Evolutionary conservation across 2,888 invertebrate species (phyloP).

Genomic region (Erynnis tages): DNA sequence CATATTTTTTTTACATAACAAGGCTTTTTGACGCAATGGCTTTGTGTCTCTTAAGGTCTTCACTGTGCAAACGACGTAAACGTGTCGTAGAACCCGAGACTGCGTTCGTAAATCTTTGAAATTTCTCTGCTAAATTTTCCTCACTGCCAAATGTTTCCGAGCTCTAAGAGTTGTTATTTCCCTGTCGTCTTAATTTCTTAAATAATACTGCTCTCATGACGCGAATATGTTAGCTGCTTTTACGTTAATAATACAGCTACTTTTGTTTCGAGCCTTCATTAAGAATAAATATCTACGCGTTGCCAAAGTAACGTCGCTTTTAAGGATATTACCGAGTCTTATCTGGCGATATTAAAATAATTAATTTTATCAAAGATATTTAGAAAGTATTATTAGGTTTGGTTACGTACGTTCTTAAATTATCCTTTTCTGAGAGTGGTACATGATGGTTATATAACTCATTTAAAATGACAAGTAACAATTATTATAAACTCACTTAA

Average conservation of each 20-base stretch:
- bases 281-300: not conserved
- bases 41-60: not conserved
- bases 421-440: not conserved
- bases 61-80: not conserved
- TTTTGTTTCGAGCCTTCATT: slow-evolving; percentile 9
- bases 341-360: not conserved
- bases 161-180: slow-evolving; percentile 6
- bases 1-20: not conserved
- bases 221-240: not conserved
- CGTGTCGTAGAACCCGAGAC: not conserved
- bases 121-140: slow-evolving; percentile 9
- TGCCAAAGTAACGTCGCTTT: not conserved
- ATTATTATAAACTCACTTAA: too few species aligned
- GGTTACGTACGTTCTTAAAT: not conserved
- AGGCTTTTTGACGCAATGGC: not conserved
- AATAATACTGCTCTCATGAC: slow-evolving; percentile 10
- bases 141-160: slow-evolving; percentile 15
- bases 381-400: too few species aligned
- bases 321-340: not conserved
- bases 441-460: too few species aligned
- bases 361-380: too few species aligned
- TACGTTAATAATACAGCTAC: slow-evolving; percentile 1
- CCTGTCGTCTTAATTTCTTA: slow-evolving; percentile 17
- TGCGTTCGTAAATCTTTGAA: slow-evolving; percentile 12
- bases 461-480: too few species aligned